These are phyloP conservation scores for Patella vulgata DNA, from an alignment of 1,140 invertebrate species.

Conservation along the genomic window DNA sequence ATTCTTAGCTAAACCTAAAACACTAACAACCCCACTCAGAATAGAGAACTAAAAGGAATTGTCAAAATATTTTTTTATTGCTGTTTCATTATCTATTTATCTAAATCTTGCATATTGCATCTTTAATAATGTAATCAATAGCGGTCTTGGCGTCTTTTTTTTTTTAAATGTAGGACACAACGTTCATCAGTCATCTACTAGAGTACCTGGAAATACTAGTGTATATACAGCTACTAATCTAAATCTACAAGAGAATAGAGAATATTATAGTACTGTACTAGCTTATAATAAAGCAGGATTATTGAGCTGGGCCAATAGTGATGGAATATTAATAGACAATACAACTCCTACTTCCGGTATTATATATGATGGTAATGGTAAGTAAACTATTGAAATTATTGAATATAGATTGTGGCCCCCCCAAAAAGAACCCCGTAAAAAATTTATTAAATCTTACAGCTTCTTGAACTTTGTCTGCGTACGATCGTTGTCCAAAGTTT, in stretches of 20 bases:
- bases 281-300: conserved; percentile 24
- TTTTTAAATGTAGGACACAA: conserved; percentile 21
- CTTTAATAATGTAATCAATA: too few relatives aligned
- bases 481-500: too few relatives aligned
- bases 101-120: too few relatives aligned
- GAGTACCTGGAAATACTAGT: neutral
- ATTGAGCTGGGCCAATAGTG: conserved; percentile 23
- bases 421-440: too few relatives aligned
- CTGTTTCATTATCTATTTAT: too few relatives aligned
- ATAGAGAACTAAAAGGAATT: too few relatives aligned
- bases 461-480: too few relatives aligned
- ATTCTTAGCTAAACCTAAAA: too few relatives aligned
- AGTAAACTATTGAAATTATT: neutral
- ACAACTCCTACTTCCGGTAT: conserved; percentile 21
- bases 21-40: too few relatives aligned
- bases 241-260: neutral
- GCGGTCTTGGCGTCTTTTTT: neutral
- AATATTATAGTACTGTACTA: conserved; percentile 24
- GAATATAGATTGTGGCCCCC: too few relatives aligned
- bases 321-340: conserved; percentile 30
- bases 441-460: too few relatives aligned
- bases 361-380: conserved; percentile 38
- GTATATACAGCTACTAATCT: conserved; percentile 7
- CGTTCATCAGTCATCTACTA: conserved; percentile 1
- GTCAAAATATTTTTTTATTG: too few relatives aligned